These are phyloP conservation scores for Drosophila seclusa DNA, from an alignment of 2,888 invertebrate genomes.

Conservation along the genomic window DNA sequence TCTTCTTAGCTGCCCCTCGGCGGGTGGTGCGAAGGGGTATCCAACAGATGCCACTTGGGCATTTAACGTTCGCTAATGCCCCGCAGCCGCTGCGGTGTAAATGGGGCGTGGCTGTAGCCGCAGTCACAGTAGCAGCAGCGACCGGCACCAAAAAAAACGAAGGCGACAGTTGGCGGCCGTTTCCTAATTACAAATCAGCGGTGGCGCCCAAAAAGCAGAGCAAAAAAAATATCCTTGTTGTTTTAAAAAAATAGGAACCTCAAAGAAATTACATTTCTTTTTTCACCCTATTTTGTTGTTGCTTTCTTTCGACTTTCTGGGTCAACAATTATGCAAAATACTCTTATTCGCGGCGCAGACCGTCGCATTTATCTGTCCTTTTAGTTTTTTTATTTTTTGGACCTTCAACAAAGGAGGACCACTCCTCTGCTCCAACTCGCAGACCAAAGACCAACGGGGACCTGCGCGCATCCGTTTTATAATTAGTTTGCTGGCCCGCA, in stretches of 20 bases:
- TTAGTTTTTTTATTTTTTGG: constrained; percentile 39
- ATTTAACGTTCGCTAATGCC: constrained; percentile 81
- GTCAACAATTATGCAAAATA: constrained; percentile 83
- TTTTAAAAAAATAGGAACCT: constrained; percentile 24
- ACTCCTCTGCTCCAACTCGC: background rate
- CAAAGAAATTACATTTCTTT: constrained; percentile 63
- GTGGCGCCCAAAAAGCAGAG: constrained; percentile 62
- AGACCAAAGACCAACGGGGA: constrained; percentile 25
- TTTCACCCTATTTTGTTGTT: constrained; percentile 43
- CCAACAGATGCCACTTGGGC: constrained; percentile 79
- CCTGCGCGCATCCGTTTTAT: constrained; percentile 77
- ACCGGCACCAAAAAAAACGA: constrained; percentile 44
- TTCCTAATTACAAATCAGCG: constrained; percentile 84
- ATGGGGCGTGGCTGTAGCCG: constrained; percentile 71
- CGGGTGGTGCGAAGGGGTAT: constrained; percentile 7
- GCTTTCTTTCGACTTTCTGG: constrained; percentile 73
- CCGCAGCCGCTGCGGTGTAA: constrained; percentile 68
- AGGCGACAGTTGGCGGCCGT: constrained; percentile 83
- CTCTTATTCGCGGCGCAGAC: constrained; percentile 74
- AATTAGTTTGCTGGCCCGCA: constrained; percentile 70
- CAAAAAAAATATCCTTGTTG: constrained; percentile 45
- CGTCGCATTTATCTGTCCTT: constrained; percentile 79
- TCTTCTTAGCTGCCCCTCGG: constrained; percentile 28
- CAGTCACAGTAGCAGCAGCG: constrained; percentile 31
- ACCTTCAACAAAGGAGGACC: constrained; percentile 50